Conservation (phyloP, 2,888 invertebrate genomes). For the Melikaiella ostensackeni region DNA sequence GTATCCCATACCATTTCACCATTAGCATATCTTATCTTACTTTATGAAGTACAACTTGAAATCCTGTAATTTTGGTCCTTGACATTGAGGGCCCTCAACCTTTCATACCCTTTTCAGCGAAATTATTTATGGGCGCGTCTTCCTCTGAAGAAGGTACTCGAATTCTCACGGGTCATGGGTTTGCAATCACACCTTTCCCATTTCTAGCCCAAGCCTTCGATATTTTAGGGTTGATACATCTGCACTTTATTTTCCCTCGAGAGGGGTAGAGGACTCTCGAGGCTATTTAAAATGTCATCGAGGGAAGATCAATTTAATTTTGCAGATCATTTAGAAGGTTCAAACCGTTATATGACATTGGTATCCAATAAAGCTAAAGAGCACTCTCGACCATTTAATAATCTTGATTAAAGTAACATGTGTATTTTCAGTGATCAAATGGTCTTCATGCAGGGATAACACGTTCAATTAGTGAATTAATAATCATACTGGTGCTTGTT, state of each 20-base stretch:
- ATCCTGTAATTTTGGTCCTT: not conserved
- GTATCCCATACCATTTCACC: too few relatives aligned
- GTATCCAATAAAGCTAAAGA: not conserved
- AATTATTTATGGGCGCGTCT: conserved; percentile 25
- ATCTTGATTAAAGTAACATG: conserved; percentile 29
- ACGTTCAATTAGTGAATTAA: conserved; percentile 34
- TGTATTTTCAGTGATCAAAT: conserved; percentile 31
- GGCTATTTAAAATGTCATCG: conserved; percentile 6
- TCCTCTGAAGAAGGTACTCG: conserved; percentile 14
- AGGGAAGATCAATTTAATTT: not conserved
- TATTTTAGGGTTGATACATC: conserved; percentile 33
- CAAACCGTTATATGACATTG: not conserved
- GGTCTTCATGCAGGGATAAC: conserved; percentile 14
- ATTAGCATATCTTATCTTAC: too few relatives aligned
- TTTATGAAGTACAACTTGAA: conserved; percentile 32
- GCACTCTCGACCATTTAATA: conserved; percentile 4
- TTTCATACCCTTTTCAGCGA: not conserved
- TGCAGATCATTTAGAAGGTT: not conserved
- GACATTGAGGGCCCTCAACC: conserved; percentile 7
- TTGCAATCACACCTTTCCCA: conserved; percentile 24
- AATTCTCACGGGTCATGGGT: conserved; percentile 27
- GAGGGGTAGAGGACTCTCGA: conserved; percentile 4
- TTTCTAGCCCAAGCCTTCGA: conserved; percentile 14
- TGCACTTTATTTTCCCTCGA: conserved; percentile 8
- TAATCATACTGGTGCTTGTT: conserved; percentile 8